phyloP scores from a whole-genome alignment of 2,113 vertebrate species.

The Microcebus lehilahytsara region DNA sequence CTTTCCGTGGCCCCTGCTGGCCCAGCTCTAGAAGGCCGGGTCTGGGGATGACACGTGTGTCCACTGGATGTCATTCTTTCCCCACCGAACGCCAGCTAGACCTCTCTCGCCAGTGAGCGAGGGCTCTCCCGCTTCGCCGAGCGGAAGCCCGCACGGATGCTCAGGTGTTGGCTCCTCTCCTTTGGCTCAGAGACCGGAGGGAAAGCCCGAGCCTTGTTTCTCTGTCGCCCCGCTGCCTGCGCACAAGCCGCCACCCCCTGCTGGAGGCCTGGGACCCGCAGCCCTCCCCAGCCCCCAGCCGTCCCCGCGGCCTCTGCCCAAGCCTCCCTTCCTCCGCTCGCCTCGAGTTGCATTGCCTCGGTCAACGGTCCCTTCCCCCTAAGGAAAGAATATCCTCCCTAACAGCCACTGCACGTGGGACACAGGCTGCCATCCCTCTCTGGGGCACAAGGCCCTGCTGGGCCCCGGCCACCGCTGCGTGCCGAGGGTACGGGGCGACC shows the following conservation, averaged over 20 bases:
- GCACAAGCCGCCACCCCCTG: neutral
- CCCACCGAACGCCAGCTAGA: constrained; percentile 70
- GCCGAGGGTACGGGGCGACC: neutral
- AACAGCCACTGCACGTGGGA: neutral
- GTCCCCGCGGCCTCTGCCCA: neutral
- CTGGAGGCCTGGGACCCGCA: neutral
- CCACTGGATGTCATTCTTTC: constrained; percentile 86
- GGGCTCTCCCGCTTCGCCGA: neutral
- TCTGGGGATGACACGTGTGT: constrained; percentile 72
- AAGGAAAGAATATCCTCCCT: neutral
- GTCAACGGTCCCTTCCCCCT: neutral
- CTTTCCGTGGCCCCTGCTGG: neutral
- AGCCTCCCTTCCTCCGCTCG: neutral
- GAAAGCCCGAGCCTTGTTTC: constrained; percentile 65
- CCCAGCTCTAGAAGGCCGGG: neutral
- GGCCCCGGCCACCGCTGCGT: rapidly evolving
- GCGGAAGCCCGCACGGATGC: constrained; percentile 36
- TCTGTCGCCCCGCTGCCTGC: constrained; percentile 43
- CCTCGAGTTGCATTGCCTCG: neutral
- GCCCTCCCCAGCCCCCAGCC: neutral
- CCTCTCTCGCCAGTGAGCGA: constrained; percentile 62
- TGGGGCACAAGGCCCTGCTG: neutral
- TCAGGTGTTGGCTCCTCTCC: constrained; percentile 74
- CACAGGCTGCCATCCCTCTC: neutral
- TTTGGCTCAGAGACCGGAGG: constrained; percentile 61